Percentiles rank a stretch among this genome's conserved stretches.
Conservation (phyloP, 1,140 invertebrate species). For the Drosophila pachea region DNA sequence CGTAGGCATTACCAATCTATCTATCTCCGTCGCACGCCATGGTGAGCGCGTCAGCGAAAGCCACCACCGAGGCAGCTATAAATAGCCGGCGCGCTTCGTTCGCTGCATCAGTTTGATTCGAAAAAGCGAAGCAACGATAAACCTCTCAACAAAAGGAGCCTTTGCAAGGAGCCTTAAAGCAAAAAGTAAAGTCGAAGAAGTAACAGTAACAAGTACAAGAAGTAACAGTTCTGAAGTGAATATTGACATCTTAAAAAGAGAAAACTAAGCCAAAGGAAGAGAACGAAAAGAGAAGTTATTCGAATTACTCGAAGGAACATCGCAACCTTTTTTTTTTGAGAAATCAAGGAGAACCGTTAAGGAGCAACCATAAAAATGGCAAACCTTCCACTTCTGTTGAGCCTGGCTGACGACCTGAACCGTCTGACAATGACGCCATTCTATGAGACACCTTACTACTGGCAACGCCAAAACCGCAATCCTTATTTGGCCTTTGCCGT, state of each 20-base stretch:
- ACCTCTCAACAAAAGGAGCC: neutral
- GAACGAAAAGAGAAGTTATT: no score
- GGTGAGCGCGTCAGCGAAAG: conserved; percentile 14
- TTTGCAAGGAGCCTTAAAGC: neutral
- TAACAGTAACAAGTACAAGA: no score
- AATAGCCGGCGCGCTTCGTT: conserved; percentile 41
- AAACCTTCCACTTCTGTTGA: conserved; percentile 64
- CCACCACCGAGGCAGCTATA: conserved; percentile 49
- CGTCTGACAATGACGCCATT: conserved; percentile 62
- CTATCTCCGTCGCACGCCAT: conserved; percentile 12
- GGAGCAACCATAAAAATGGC: conserved; percentile 44
- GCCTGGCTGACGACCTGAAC: conserved; percentile 67
- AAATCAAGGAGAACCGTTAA: neutral
- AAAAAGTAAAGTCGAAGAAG: neutral
- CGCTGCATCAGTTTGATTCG: conserved; percentile 57
- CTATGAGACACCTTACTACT: conserved; percentile 54
- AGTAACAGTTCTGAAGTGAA: no score
- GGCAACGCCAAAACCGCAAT: conserved; percentile 46
- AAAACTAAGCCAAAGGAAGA: no score
- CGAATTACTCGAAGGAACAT: no score
- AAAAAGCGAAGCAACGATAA: conserved; percentile 44
- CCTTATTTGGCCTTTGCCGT: conserved; percentile 39
- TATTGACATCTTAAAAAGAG: no score
- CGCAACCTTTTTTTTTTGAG: neutral
- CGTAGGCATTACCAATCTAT: conserved; percentile 26